Evolutionary conservation across 2,888 invertebrate genomes (phyloP).

Genomic region (Metalampra italica): DNA sequence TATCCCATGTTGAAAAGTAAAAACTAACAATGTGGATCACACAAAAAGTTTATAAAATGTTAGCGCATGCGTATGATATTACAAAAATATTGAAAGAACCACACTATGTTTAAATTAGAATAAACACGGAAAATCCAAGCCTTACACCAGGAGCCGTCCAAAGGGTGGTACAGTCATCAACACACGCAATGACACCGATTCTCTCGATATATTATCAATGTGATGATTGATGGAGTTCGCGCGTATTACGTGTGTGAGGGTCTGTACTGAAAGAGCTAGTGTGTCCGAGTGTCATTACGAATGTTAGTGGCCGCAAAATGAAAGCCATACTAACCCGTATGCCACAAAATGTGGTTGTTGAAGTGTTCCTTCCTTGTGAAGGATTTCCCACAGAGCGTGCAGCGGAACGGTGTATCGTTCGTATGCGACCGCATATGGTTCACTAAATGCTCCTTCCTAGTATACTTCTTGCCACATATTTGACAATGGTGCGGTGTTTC

Average conservation of each 20-base stretch:
- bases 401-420: conserved; percentile 91
- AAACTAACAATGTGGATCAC: no score
- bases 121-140: conserved; percentile 40
- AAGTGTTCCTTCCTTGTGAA: conserved; percentile 94
- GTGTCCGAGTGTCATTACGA: conserved; percentile 3
- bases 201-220: background rate
- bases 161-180: conserved; percentile 12
- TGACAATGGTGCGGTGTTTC: conserved; percentile 93
- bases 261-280: background rate
- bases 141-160: conserved; percentile 32
- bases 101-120: background rate
- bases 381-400: conserved; percentile 92
- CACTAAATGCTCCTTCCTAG: conserved; percentile 91
- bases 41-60: background rate
- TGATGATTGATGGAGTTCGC: background rate
- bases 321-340: conserved; percentile 81
- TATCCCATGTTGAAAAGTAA: no score
- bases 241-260: background rate
- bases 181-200: conserved; percentile 7
- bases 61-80: background rate
- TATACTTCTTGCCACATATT: conserved; percentile 92
- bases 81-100: background rate
- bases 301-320: conserved; percentile 17
- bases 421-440: conserved; percentile 94
- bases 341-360: conserved; percentile 94